Base-by-base conservation (phyloP, 2,888 invertebrate species). In the Portevinia maculata region DNA sequence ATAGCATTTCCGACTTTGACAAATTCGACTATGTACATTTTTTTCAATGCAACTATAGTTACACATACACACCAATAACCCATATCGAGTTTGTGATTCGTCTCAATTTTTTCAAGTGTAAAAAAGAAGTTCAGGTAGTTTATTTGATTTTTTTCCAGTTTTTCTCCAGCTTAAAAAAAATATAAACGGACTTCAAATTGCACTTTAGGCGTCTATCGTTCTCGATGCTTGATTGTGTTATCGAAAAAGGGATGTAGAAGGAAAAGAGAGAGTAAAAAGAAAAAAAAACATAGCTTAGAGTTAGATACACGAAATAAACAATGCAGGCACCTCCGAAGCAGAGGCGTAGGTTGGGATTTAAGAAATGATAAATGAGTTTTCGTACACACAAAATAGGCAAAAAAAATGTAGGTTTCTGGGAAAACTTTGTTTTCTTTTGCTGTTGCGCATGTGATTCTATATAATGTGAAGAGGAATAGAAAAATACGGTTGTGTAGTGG, bases 331-430 rank as follows among this genome's bases (percentile, higher is more conserved):
- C 75, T 46, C 60, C 19, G 19, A 8, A 11, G 11, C 19, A 73
- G 50, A 67, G 83, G 78, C 71, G 83, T 78, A 83, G 83, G 71
- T 30, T 64, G 60, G 83, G 65, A 76, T 70, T 70, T 65, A 15
- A 57, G 13, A 71, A 83, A 78, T 83, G 83, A 83, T 78, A 83
- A 83, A 83, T 83, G 78, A 39, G 78, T 83, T 83, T 73, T 71
- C 67, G 65, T 44, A 34, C 67, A 41, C 53, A 53, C 55, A 62
- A 37, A 19, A 52, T 57, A 78, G 46, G 71, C 83, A 83, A 78
- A 83, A 3, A 83, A 50, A 62, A 83, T 73, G 44, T 83, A 55
- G 83, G 78, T 83, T 83, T 83, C 83, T 83, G 83, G 83, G 83
- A 83, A 83, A 83, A 78, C 78, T 69, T 73, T 67, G 57, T 83